Percentiles rank a stretch among this genome's conserved stretches.
These are phyloP conservation scores for Ceratothoa steindachneri DNA, from an alignment of 2,888 invertebrate species.

Conservation along the genomic window DNA sequence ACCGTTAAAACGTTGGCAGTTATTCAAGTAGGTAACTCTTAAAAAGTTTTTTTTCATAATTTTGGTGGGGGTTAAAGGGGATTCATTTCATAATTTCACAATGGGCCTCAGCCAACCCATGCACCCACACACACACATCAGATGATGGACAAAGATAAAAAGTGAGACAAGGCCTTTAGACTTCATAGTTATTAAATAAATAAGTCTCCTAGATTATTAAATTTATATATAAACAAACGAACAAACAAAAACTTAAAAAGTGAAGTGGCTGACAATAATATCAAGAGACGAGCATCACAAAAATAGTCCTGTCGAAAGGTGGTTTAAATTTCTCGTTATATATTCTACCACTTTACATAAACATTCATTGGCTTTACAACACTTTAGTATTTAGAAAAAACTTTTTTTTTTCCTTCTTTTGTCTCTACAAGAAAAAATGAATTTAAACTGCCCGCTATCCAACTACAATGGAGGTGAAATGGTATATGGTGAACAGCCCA, in stretches of 20 bases:
- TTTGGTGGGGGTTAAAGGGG: no score
- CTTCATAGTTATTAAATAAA: constrained; percentile 21
- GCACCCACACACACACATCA: constrained; percentile 38
- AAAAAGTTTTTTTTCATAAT: neutral
- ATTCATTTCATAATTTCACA: no score
- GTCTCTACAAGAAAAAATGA: constrained; percentile 39
- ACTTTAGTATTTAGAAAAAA: constrained; percentile 46
- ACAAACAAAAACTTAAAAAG: constrained; percentile 38
- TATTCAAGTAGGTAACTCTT: neutral
- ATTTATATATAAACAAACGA: constrained; percentile 7
- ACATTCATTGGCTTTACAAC: constrained; percentile 47
- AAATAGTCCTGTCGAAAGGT: constrained; percentile 31
- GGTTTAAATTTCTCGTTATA: constrained; percentile 39
- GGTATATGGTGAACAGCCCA: constrained; percentile 48
- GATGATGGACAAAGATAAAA: constrained; percentile 45
- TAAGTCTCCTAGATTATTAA: constrained; percentile 1
- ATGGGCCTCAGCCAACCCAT: constrained; percentile 33
- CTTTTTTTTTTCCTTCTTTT: constrained; percentile 24
- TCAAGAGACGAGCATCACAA: constrained; percentile 46
- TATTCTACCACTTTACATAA: constrained; percentile 44
- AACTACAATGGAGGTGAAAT: constrained; percentile 46
- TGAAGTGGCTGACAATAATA: constrained; percentile 39
- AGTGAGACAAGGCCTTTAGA: constrained; percentile 43
- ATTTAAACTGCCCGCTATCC: constrained; percentile 38
- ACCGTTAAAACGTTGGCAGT: neutral